Evolutionary conservation across 2,888 invertebrate species (phyloP), one percentile per base, ranked within the genome.

Genomic region (Polia nebulosa): DNA sequence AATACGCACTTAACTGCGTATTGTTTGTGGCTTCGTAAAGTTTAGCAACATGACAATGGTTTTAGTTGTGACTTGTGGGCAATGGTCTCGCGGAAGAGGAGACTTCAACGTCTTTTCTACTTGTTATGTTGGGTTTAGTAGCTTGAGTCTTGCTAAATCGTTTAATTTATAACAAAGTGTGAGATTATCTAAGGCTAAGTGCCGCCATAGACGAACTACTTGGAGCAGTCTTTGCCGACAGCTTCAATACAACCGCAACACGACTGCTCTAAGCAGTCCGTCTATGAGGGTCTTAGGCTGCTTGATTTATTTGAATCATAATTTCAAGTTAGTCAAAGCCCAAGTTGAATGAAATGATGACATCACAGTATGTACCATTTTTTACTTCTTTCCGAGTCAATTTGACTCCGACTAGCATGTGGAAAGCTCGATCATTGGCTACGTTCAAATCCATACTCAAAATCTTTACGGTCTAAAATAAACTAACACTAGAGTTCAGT

Each of bases 21-120:
- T 82, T 81, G 81, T 83, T 65, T 73, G 67, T 59, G 41, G 22
- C 63, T 73, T 81, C 67, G 69, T 75, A 69, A 68, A 71, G 49
- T 79, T 70, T 68, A 56, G 72, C 55, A 82, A 79, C 75, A 78
- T 60, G 68, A 70, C 63, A 73, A 69, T 60, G 57, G 72, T 76
- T 63, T 78, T 64, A 68, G 63, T 72, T 61, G 45, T 69, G 25
- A 51, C n/a, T 41, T 61, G 45, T 69, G 27, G 51, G 55, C 52
- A 29, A 34, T 60, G 29, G 25, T 51, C 52, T 71, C 29, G 58
- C 8, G 41, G 76, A 47, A 62, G 44, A 45, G 3, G 20, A n/a
- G 9, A n/a, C 0, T 45, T 13, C 9, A 49, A 13, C 39, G 13
- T 32, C 20, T 47, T 4, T n/a, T 47, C 7, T 47, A 7, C 29